Conservation (phyloP, 2,113 vertebrate species). For the Ceyx margarethae region DNA sequence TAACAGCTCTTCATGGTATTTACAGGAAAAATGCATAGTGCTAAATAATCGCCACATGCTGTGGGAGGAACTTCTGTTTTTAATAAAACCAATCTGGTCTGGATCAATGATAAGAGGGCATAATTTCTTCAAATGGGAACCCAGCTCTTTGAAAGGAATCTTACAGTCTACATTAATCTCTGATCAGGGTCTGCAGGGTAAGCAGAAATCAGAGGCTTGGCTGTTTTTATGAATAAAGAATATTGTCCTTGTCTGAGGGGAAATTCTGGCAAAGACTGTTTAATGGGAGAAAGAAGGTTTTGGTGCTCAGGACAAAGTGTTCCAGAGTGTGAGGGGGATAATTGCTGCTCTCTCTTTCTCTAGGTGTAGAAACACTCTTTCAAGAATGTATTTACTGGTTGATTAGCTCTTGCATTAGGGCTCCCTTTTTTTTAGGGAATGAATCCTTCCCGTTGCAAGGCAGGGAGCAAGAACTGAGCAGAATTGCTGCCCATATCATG, state of each 20-base stretch:
- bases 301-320: neutral
- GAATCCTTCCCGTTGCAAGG: neutral
- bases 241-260: neutral
- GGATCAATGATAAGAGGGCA: constrained; percentile 75
- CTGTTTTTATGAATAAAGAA: neutral
- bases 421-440: neutral
- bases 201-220: constrained; percentile 46
- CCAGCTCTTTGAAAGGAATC: constrained; percentile 71
- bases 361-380: neutral
- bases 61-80: constrained; percentile 73
- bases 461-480: neutral
- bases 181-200: constrained; percentile 44
- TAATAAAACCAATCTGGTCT: constrained; percentile 75
- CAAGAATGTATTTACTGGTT: neutral
- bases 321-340: neutral
- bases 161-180: constrained; percentile 44
- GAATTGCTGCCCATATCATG: neutral
- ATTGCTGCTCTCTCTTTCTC: neutral
- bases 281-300: neutral
- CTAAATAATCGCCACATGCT: constrained; percentile 62
- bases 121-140: constrained; percentile 70
- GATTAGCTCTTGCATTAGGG: neutral
- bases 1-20: constrained; percentile 43
- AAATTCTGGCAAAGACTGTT: neutral
- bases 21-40: constrained; percentile 64